phyloP scores from a whole-genome alignment of 2,113 vertebrate species.

The Callaeas wilsoni region DNA sequence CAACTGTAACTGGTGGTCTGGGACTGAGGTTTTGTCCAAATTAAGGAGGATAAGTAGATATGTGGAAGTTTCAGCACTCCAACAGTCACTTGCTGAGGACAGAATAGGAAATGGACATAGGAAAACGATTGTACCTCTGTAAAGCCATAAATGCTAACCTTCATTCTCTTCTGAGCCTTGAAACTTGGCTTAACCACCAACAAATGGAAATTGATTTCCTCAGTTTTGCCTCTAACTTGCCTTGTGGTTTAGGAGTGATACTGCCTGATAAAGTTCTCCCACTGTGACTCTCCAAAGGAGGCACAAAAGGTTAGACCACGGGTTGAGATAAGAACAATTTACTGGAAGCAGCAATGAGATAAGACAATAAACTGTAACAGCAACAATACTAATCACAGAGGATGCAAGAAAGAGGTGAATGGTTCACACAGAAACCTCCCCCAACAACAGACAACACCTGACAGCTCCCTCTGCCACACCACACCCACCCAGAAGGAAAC shows the following conservation, averaged over 20 bases:
- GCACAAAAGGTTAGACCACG: neutral
- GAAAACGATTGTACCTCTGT: neutral
- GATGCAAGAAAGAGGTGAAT: neutral
- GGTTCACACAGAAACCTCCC: neutral
- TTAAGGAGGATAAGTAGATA: neutral
- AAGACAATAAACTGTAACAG: neutral
- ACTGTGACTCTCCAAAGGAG: neutral
- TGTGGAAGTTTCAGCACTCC: neutral
- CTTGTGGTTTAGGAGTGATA: neutral
- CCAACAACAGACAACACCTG: neutral
- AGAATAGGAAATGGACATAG: neutral
- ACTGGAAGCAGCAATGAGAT: neutral
- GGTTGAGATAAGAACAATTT: neutral
- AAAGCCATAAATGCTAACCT: neutral
- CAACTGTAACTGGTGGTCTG: neutral
- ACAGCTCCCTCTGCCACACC: no score
- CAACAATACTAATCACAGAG: neutral
- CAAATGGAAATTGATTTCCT: neutral
- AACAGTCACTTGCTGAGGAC: neutral
- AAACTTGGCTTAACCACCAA: neutral
- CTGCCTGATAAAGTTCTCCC: neutral
- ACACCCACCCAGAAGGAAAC: neutral
- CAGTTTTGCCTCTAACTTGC: neutral
- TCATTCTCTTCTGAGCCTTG: neutral
- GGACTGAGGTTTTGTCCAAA: neutral